phyloP scores from a whole-genome alignment of 2,113 vertebrate species.

The Ageneiosus marmoratus region DNA sequence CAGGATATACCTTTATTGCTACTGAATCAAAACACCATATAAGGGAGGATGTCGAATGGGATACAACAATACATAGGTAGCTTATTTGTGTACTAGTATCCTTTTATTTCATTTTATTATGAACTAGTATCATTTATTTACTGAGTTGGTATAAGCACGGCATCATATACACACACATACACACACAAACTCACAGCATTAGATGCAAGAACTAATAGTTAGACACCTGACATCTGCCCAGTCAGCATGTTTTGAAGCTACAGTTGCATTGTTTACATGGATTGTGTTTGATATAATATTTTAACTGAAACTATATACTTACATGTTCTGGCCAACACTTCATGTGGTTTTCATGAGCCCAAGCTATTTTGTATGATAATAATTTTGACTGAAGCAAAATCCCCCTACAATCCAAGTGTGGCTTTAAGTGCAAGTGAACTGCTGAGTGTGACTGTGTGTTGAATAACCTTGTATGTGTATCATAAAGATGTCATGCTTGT shows the following conservation, averaged over 20 bases:
- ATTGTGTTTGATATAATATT: not conserved
- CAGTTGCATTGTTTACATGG: not conserved
- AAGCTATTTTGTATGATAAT: too few relatives aligned
- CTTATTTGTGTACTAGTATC: not conserved
- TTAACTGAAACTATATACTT: not conserved
- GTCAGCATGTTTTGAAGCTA: not conserved
- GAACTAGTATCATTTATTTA: not conserved
- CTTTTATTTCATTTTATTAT: not conserved
- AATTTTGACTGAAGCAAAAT: not conserved
- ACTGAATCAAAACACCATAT: too few relatives aligned
- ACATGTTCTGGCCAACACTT: not conserved
- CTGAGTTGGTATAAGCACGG: not conserved
- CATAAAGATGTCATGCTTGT: slow-evolving; percentile 43
- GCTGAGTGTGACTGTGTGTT: slow-evolving; percentile 24
- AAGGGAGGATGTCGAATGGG: too few relatives aligned
- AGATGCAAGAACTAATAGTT: not conserved
- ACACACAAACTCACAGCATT: not conserved
- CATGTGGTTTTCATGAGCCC: not conserved
- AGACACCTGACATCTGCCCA: not conserved
- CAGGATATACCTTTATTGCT: too few relatives aligned
- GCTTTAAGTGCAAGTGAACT: slow-evolving; percentile 14
- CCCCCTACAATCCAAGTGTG: not conserved
- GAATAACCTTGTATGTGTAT: slow-evolving; percentile 25
- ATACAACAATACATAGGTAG: too few relatives aligned
- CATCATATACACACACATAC: not conserved